Evolutionary conservation across 2,888 invertebrate genomes (phyloP).

Genomic region (Agrochola lota): DNA sequence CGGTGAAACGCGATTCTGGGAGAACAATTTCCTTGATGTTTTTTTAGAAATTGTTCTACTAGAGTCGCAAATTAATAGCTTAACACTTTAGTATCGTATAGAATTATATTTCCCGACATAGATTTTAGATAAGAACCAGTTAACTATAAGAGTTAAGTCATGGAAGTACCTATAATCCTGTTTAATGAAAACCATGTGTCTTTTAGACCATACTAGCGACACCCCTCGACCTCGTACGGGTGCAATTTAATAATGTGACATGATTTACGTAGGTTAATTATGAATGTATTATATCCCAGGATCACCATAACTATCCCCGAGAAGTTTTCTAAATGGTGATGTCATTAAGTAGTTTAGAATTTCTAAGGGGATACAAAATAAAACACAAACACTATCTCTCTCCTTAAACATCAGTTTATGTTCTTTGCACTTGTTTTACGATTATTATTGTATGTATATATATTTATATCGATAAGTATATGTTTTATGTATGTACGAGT

Average conservation of each 20-base stretch:
- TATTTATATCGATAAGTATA: not conserved
- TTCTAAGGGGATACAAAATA: not conserved
- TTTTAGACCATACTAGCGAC: not conserved
- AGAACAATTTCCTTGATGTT: no score
- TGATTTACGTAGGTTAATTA: slow-evolving; percentile 35
- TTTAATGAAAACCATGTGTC: slow-evolving; percentile 37
- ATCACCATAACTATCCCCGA: not conserved
- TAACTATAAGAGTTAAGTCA: no score
- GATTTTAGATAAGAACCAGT: not conserved
- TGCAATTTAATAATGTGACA: slow-evolving; percentile 13
- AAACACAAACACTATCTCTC: no score
- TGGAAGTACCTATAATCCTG: slow-evolving; percentile 2
- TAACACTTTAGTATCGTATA: not conserved
- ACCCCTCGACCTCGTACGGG: slow-evolving; percentile 6
- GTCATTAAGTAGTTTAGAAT: not conserved
- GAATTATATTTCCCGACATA: not conserved
- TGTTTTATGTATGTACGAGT: not conserved
- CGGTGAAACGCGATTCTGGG: no score
- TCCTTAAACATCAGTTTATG: no score
- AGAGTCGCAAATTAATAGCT: not conserved
- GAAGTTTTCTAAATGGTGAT: not conserved
- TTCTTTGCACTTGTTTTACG: no score
- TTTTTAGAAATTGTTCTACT: no score
- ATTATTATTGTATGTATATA: not conserved
- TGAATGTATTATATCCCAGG: not conserved